These are phyloP conservation scores for Seriola aureovittata DNA, from an alignment of 2,113 vertebrate species.

Conservation along the genomic window DNA sequence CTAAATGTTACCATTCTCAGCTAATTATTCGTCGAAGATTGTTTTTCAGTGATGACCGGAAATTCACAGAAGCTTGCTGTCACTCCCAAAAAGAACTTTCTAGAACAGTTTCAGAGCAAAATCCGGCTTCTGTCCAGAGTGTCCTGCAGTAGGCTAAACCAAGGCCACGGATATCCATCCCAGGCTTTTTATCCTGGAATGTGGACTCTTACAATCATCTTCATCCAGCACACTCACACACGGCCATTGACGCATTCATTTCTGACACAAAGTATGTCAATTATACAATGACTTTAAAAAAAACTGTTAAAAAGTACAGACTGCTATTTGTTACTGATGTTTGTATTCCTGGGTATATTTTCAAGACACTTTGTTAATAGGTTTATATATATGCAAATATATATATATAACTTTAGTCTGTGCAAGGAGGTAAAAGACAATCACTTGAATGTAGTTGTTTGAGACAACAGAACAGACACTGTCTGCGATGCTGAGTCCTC, in stretches of 20 bases:
- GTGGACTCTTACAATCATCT: conserved; percentile 79
- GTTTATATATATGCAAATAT: conserved; percentile 80
- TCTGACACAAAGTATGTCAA: conserved; percentile 55
- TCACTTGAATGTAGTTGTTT: conserved; percentile 81
- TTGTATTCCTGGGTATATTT: conserved; percentile 84
- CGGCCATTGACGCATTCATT: conserved; percentile 59
- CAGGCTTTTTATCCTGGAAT: conserved; percentile 78
- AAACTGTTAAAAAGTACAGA: conserved; percentile 75
- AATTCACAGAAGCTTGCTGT: conserved; percentile 64
- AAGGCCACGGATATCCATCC: conserved; percentile 82
- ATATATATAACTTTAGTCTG: conserved; percentile 83
- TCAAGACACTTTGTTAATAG: conserved; percentile 87
- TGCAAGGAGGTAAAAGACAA: conserved; percentile 87
- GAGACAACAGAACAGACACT: conserved; percentile 66
- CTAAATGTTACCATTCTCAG: conserved; percentile 53
- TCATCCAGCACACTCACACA: conserved; percentile 66
- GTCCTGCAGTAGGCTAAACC: conserved; percentile 67
- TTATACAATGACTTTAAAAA: conserved; percentile 68
- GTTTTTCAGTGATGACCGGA: conserved; percentile 59
- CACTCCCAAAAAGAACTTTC: conserved; percentile 41
- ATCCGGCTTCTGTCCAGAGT: conserved; percentile 58
- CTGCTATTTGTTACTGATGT: conserved; percentile 83
- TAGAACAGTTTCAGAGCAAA: conserved; percentile 51
- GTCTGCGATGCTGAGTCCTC: conserved; percentile 62
- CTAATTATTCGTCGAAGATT: conserved; percentile 38